phyloP scores from a whole-genome alignment of 2,113 vertebrate genomes.

The Tachycineta bicolor region DNA sequence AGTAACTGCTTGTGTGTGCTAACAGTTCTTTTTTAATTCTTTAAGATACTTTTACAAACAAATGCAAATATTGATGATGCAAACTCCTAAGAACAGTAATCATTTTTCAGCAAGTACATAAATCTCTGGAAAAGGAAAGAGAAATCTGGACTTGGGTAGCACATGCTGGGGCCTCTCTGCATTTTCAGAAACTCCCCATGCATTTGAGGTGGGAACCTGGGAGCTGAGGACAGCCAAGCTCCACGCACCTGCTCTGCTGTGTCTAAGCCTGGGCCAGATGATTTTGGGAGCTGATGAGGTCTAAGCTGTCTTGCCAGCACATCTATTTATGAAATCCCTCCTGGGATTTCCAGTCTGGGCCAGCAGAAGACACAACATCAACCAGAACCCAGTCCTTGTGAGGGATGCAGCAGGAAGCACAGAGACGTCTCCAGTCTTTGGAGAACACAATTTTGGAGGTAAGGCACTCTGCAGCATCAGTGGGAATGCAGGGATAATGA shows the following conservation, averaged over 20 bases:
- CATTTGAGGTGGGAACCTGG: neutral
- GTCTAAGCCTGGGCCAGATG: neutral
- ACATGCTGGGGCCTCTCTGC: neutral
- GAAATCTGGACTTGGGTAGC: neutral
- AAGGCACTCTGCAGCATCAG: neutral
- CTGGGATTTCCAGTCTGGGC: neutral
- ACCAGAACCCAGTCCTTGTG: too few relatives aligned
- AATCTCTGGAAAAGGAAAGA: neutral
- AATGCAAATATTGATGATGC: neutral
- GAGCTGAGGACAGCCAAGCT: neutral
- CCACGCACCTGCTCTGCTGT: neutral
- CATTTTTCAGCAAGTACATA: neutral
- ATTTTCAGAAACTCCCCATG: accelerated
- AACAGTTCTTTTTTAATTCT: neutral
- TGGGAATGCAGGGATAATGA: neutral
- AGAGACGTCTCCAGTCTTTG: neutral
- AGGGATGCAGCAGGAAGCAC: neutral
- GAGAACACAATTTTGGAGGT: neutral
- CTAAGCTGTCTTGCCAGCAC: neutral
- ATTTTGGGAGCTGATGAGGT: neutral
- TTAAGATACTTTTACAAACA: neutral
- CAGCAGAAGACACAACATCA: accelerated
- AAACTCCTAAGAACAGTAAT: neutral
- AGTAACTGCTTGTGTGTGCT: neutral
- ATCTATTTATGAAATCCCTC: neutral